Conservation (phyloP, 2,888 invertebrate genomes). For the Stenodema calcarata region DNA sequence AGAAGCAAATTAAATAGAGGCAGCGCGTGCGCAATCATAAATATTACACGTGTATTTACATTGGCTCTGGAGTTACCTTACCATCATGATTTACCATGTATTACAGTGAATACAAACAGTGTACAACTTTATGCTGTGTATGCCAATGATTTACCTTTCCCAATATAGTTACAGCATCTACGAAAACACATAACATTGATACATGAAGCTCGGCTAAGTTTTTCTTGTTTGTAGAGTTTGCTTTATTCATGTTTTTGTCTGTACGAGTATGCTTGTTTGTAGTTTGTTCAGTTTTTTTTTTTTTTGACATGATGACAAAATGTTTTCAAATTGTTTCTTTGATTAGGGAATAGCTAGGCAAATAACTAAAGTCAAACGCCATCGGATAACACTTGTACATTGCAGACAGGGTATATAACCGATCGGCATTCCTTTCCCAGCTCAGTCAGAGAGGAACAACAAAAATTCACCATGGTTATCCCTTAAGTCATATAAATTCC, state of each 20-base stretch:
- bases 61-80: conserved; percentile 16
- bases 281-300: conserved; percentile 6
- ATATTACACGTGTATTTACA: conserved; percentile 50
- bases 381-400: conserved; percentile 49
- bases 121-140: not conserved
- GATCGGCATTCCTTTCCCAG: conserved; percentile 41
- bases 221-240: not conserved
- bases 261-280: not conserved
- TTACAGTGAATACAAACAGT: not conserved
- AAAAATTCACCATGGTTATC: not conserved
- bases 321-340: conserved; percentile 10
- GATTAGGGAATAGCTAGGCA: conserved; percentile 50
- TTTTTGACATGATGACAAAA: not conserved
- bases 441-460: not conserved
- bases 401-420: conserved; percentile 46
- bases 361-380: conserved; percentile 52
- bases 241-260: conserved; percentile 17
- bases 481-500: not conserved
- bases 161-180: conserved; percentile 56
- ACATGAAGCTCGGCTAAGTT: conserved; percentile 53
- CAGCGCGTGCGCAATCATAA: conserved; percentile 52
- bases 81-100: not conserved
- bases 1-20: conserved; percentile 51
- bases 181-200: conserved; percentile 54
- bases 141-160: conserved; percentile 55